Evolutionary conservation across 1,140 invertebrate genomes (phyloP), one percentile per base, ranked within the genome.

Genomic region (Hyles vespertilio): DNA sequence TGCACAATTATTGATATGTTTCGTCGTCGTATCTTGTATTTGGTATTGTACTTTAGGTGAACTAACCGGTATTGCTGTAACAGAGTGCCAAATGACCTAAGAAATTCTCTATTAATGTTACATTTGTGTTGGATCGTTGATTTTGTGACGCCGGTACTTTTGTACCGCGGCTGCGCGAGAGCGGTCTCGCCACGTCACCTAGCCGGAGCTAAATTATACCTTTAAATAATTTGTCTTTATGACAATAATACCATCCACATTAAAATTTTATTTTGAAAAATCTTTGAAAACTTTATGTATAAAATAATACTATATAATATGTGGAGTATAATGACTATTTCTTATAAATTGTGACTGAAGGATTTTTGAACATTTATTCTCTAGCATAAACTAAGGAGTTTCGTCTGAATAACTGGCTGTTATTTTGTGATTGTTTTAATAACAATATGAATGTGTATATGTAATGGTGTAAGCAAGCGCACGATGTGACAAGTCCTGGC

Each of bases 291-390:
- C 46, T 55, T 10, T 9, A 36, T 36, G 33, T 40, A 53, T 67
- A 60, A 67, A 69, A 69, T 61, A 59, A 60, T 64, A 66, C 45
- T 59, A 50, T 63, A 58, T 59, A 56, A 61, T 63, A 63, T 69
- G 53, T 65, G 63, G 64, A 61, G 45, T 54, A 62, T 59, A 32
- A 22, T 22, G 22, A 63, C 65, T 69, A 69, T 69, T 70, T 77
- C 66, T 77, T 72, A 77, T 67, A 72, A 68, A 56, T 71, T 79
- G 72, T 60, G 83, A 86, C 83, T 86, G 83, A 85, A 67, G 70
- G 74, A 71, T 83, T 85, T 86, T 82, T 69, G 76, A 85, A 81
- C 73, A 76, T 84, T 74, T 81, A 79, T 77, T 74, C 68, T 75
- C 64, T 81, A 81, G 69, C 67, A 66, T 72, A 5, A 71, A 77